A percentile compares a stretch with the other conserved stretches of the same genome.
These are phyloP conservation scores for Gadus macrocephalus DNA, from an alignment of 2,113 vertebrate species.

Conservation along the genomic window DNA sequence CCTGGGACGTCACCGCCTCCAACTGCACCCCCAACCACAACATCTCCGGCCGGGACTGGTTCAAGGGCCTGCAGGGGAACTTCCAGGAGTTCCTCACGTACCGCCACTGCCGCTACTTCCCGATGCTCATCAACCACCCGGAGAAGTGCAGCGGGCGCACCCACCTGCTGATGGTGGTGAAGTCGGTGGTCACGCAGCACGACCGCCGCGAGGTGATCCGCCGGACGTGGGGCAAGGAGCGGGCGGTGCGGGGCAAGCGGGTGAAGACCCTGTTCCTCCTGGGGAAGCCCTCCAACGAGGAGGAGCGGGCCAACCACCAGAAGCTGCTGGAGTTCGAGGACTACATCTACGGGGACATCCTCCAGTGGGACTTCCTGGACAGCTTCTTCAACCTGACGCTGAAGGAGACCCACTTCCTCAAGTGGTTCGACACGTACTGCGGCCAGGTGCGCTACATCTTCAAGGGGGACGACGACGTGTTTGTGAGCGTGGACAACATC, in stretches of 20 bases:
- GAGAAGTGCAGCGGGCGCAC: conserved; percentile 80
- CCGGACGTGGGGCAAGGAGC: conserved; percentile 90
- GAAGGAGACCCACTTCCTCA: conserved; percentile 95
- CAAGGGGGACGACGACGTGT: conserved; percentile 93
- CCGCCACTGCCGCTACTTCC: conserved; percentile 91
- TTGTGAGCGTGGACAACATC: conserved; percentile 85
- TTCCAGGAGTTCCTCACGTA: conserved; percentile 90
- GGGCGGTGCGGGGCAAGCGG: conserved; percentile 69
- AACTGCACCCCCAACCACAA: conserved; percentile 87
- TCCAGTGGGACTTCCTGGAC: conserved; percentile 96
- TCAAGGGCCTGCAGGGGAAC: conserved; percentile 76
- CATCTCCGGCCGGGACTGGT: conserved; percentile 80
- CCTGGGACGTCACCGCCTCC: conserved; percentile 80
- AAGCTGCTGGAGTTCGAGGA: conserved; percentile 92
- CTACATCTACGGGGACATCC: conserved; percentile 85
- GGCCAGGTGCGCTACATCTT: conserved; percentile 78
- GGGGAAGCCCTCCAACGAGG: conserved; percentile 78
- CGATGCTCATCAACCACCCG: conserved; percentile 87
- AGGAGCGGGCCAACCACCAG: conserved; percentile 86
- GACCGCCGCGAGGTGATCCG: conserved; percentile 91
- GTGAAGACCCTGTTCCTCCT: conserved; percentile 86
- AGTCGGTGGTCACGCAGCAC: conserved; percentile 88
- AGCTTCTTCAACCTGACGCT: conserved; percentile 98
- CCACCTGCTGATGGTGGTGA: conserved; percentile 86
- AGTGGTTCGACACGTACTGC: conserved; percentile 91